Evolutionary conservation across 2,888 invertebrate species (phyloP).

Genomic region (Synanthedon myopaeformis): DNA sequence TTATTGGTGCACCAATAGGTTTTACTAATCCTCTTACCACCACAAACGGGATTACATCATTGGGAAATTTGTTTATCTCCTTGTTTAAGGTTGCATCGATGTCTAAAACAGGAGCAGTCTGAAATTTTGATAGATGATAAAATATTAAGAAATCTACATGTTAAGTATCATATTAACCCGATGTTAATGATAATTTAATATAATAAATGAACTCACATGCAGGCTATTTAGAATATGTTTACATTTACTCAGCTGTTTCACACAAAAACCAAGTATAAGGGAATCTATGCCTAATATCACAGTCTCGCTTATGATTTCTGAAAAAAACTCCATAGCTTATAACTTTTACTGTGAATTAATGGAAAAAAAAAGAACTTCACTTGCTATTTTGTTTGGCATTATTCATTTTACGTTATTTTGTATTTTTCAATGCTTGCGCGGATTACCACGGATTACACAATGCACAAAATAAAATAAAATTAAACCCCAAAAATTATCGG

Average conservation of each 20-base stretch:
- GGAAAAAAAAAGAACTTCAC: too few species aligned
- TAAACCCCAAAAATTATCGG: too few species aligned
- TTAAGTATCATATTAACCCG: not conserved
- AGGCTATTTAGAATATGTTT: conserved; percentile 78
- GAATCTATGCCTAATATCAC: conserved; percentile 81
- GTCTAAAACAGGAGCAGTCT: conserved; percentile 79
- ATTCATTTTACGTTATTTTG: too few species aligned
- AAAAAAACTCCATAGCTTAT: conserved; percentile 76
- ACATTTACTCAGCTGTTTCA: conserved; percentile 80
- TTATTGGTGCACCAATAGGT: conserved; percentile 80
- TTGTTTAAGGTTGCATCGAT: conserved; percentile 74
- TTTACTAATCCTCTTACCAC: conserved; percentile 81
- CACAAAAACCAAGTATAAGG: conserved; percentile 78
- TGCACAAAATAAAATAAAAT: too few species aligned
- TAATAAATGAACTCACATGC: conserved; percentile 68
- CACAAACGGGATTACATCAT: conserved; percentile 78
- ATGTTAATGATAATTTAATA: not conserved
- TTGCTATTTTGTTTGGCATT: too few species aligned
- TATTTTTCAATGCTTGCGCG: too few species aligned
- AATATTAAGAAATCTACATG: not conserved
- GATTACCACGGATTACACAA: too few species aligned
- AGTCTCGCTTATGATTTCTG: conserved; percentile 73
- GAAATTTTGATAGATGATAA: conserved; percentile 10
- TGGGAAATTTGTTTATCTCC: conserved; percentile 72
- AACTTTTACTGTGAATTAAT: too few species aligned